Conservation (phyloP, 2,113 vertebrate genomes). For the Lasiurus cinereus region DNA sequence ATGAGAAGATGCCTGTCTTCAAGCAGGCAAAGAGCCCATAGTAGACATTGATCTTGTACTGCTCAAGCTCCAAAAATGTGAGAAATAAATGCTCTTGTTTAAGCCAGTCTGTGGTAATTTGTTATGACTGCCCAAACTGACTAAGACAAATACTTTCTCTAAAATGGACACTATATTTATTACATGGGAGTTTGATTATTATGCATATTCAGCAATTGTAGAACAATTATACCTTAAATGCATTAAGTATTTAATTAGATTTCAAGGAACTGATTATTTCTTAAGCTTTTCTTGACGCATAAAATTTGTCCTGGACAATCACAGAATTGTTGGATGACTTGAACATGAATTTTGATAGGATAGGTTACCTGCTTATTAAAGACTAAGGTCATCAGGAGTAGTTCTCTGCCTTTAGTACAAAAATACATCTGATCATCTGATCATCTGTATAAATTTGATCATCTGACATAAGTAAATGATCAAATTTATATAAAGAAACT, state of each 20-base stretch:
- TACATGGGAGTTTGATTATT: constrained; percentile 6
- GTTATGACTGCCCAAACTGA: background rate
- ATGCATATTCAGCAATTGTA: constrained; percentile 73
- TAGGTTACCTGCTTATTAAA: constrained; percentile 52
- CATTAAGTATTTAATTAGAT: constrained; percentile 81
- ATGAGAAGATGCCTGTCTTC: background rate
- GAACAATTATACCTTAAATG: constrained; percentile 73
- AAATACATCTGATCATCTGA: too few relatives aligned
- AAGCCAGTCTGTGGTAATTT: background rate
- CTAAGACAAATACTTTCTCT: constrained; percentile 40
- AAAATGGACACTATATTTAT: constrained; percentile 53
- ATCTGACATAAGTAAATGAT: background rate
- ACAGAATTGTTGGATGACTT: constrained; percentile 66
- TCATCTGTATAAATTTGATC: too few relatives aligned
- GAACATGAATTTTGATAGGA: constrained; percentile 63
- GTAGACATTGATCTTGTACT: background rate
- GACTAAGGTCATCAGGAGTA: constrained; percentile 62
- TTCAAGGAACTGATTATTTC: constrained; percentile 79
- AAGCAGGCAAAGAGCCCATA: background rate
- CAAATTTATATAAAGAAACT: background rate
- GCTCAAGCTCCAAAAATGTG: background rate
- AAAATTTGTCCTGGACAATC: constrained; percentile 60
- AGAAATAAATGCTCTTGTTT: background rate
- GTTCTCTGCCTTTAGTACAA: background rate
- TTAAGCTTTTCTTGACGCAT: constrained; percentile 68